Conservation (phyloP, 2,888 invertebrate species). For the Drosophila subsilvestris region DNA sequence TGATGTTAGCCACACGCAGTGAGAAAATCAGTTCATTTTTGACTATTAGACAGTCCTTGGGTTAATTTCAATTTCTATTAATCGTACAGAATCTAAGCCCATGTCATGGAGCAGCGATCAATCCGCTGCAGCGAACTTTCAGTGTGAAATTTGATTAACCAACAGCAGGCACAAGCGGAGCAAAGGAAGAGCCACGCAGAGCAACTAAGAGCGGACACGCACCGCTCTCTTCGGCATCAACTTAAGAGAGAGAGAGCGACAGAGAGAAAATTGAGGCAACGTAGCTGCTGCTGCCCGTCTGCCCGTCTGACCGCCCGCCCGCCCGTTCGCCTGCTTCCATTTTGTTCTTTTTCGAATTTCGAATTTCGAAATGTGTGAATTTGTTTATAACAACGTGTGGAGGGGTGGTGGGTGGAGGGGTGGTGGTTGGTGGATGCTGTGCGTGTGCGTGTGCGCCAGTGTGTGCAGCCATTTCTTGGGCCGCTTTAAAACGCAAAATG, state of each 20-base stretch:
- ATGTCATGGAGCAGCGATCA: neutral
- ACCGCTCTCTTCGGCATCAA: constrained; percentile 8
- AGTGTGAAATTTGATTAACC: constrained; percentile 62
- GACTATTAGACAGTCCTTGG: no score
- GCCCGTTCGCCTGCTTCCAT: constrained; percentile 26
- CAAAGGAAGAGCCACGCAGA: neutral
- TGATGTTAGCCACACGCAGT: no score
- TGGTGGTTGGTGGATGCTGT: constrained; percentile 38
- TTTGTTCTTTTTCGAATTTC: constrained; percentile 62
- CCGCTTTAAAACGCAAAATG: constrained; percentile 57
- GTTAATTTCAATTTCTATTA: no score
- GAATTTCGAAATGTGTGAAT: constrained; percentile 76
- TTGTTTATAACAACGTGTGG: constrained; percentile 61
- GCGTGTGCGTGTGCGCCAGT: constrained; percentile 6
- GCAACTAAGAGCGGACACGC: neutral
- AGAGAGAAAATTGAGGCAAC: constrained; percentile 22
- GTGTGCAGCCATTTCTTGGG: constrained; percentile 27
- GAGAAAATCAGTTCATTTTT: no score
- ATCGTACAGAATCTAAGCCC: no score
- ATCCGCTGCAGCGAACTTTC: constrained; percentile 28
- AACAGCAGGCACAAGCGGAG: constrained; percentile 19
- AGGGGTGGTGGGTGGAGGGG: neutral
- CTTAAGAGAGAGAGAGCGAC: constrained; percentile 8
- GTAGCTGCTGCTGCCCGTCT: neutral
- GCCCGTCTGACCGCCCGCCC: no score